Base-by-base conservation (phyloP, 2,797 vertebrate species). In the Serranus cabrilla region DNA sequence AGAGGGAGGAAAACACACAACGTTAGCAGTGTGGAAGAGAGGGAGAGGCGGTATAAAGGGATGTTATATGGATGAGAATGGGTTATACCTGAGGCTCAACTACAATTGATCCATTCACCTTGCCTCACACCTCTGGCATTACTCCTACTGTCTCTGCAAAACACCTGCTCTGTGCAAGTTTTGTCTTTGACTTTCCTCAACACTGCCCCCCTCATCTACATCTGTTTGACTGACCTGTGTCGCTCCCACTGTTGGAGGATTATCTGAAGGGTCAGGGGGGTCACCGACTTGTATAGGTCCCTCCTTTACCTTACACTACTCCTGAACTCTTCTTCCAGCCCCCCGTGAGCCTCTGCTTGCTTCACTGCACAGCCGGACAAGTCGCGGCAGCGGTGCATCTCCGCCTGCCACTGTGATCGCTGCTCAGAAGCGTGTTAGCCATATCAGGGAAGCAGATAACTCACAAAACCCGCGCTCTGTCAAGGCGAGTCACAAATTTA, bases 401-500 rank as follows among this genome's bases (percentile, higher is more conserved):
- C 54, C 23, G 65, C 55, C 77, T 77, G 74, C 75, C 67, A 42
- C 82, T 71, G 66, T 45, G 60, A 87, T 79, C 63, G 40, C 69
- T 72, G 77, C 84, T 82, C 43, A 60, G 78, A 83, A 85, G 81
- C 52, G 14, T 12, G 69, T 85, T 87, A 87, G 91, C 87, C 90
- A 59, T 86, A 91, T 84, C 84, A 71, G 78, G 57, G 76, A 61
- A 76, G 76, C 61, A 54, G 88, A 92, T 92, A 89, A 92, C 89
- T 91, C 81, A 65, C 67, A 37, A 62, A 88, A 87, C 82, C 87
- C 71, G 82, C 87, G 87, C 88, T 89, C 87, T 92, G 91, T 92
- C 89, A 89, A 84, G 88, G 84, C 87, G 21, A 79, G 81, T 91
- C 91, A 86, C 88, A 82, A 87, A 93, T 93, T 92, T 85, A 91